A percentile compares a stretch with the other conserved stretches of the same genome.
These are phyloP conservation scores for Apotomis capreana DNA, from an alignment of 2,888 invertebrate genomes.

Conservation along the genomic window DNA sequence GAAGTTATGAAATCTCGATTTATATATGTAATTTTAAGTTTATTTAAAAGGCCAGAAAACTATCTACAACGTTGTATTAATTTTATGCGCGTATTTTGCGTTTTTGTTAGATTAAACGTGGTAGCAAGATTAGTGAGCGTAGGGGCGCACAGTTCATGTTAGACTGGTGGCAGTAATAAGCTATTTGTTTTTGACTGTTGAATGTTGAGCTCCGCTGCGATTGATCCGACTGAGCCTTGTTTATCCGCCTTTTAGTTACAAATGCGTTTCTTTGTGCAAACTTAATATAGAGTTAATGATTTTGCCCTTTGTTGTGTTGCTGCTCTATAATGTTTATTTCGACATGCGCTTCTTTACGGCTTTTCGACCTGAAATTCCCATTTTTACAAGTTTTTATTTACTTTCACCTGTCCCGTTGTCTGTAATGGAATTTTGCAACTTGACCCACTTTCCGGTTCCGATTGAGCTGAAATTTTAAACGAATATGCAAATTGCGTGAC, in stretches of 20 bases:
- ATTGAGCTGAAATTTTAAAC: too few species aligned
- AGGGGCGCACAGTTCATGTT: not conserved
- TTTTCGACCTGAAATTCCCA: too few species aligned
- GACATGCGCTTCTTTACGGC: too few species aligned
- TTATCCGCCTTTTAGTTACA: slow-evolving; percentile 38
- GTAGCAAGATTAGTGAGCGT: not conserved
- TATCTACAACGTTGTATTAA: not conserved
- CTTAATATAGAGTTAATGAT: slow-evolving; percentile 38
- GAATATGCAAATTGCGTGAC: too few species aligned
- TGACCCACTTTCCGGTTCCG: too few species aligned
- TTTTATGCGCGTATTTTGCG: not conserved
- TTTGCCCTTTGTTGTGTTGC: slow-evolving; percentile 24
- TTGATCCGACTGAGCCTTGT: slow-evolving; percentile 35
- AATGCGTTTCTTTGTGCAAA: slow-evolving; percentile 40
- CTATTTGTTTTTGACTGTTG: slow-evolving; percentile 41
- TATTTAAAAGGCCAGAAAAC: not conserved
- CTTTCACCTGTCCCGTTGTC: too few species aligned
- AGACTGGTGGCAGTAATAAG: slow-evolving; percentile 31
- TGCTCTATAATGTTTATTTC: not conserved
- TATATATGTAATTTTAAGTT: not conserved
- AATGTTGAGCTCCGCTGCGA: slow-evolving; percentile 35
- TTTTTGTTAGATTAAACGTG: not conserved
- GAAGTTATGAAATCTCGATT: not conserved
- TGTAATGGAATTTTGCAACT: too few species aligned
- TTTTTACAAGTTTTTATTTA: too few species aligned